Evolutionary conservation across 2,888 invertebrate species (phyloP).

Genomic region (Drosophila bunnanda): DNA sequence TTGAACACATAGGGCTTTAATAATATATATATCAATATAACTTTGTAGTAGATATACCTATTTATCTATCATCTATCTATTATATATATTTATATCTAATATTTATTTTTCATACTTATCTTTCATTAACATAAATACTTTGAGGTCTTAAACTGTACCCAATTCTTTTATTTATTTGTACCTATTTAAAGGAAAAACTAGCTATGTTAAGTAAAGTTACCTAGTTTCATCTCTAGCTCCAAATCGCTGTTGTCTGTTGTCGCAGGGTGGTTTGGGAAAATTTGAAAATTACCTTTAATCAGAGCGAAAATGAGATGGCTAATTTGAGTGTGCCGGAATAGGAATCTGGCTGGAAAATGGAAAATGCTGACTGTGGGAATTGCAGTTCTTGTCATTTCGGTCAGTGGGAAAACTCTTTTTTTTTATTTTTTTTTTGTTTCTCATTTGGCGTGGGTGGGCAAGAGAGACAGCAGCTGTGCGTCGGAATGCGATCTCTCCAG

Average conservation of each 20-base stretch:
- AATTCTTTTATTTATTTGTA: background rate
- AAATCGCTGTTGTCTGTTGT: conserved; percentile 56
- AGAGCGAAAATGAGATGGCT: conserved; percentile 74
- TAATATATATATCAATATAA: no score
- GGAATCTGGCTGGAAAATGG: conserved; percentile 41
- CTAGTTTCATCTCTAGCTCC: background rate
- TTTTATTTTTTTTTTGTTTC: no score
- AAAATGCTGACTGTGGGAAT: conserved; percentile 51
- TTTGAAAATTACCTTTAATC: conserved; percentile 78
- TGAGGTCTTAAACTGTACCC: no score
- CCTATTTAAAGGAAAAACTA: background rate
- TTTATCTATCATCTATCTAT: no score
- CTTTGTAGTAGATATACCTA: no score
- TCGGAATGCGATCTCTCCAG: conserved; percentile 23
- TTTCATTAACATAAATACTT: no score
- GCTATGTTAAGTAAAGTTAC: background rate
- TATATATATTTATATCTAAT: no score
- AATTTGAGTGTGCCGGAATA: conserved; percentile 59
- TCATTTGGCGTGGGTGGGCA: conserved; percentile 44
- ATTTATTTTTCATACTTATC: no score
- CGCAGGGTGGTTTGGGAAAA: conserved; percentile 62
- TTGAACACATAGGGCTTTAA: no score
- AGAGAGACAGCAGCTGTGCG: conserved; percentile 42
- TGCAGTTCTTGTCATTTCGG: conserved; percentile 41
- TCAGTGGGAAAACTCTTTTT: conserved; percentile 35